These are phyloP conservation scores for Luscinia luscinia DNA, from an alignment of 2,797 vertebrate genomes.

Conservation along the genomic window DNA sequence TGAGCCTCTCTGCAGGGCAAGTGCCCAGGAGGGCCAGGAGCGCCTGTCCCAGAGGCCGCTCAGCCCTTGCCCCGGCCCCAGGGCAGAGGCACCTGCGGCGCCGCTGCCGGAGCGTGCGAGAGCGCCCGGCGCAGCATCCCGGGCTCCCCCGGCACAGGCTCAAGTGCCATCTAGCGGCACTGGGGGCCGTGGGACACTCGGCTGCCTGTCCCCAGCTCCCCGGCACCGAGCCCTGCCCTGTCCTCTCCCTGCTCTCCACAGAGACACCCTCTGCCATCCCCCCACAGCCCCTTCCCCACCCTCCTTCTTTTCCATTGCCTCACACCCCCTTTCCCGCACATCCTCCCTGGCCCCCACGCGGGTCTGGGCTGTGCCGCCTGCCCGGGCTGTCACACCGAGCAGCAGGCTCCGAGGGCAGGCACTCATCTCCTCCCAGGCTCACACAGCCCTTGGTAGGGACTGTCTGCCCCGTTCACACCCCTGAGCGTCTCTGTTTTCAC, in stretches of 20 bases:
- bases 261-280: not conserved
- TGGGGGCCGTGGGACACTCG: not conserved
- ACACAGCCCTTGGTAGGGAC: not conserved
- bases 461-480: not conserved
- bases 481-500: not conserved
- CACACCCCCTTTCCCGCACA: fast-evolving
- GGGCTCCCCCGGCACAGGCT: not conserved
- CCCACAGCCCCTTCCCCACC: not conserved
- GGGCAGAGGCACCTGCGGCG: fast-evolving
- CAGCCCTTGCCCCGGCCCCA: not conserved
- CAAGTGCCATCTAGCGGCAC: constrained; percentile 47
- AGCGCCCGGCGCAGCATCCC: not conserved
- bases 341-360: not conserved
- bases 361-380: not conserved
- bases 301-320: fast-evolving
- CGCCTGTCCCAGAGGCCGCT: not conserved
- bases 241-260: not conserved
- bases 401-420: not conserved
- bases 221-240: not conserved
- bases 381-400: fast-evolving
- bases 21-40: not conserved
- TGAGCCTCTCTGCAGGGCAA: not conserved
- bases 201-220: not conserved
- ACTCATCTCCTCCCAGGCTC: not conserved
- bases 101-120: not conserved